These are phyloP conservation scores for Pachyuromys duprasi DNA, from an alignment of 2,797 vertebrate species.

Conservation along the genomic window DNA sequence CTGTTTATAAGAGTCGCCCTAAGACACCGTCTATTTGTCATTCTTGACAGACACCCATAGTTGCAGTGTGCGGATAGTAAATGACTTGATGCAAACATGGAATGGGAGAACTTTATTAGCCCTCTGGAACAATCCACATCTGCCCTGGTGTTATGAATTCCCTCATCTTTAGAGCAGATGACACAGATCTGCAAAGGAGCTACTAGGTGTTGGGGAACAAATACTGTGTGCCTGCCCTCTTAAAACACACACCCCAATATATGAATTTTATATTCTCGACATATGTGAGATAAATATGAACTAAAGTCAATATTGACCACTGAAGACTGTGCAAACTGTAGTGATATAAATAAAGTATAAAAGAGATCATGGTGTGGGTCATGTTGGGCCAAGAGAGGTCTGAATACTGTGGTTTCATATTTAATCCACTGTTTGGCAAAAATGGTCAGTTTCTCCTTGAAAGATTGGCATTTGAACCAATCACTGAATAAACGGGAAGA, in stretches of 20 bases:
- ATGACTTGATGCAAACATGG: neutral
- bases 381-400: neutral
- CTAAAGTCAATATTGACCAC: neutral
- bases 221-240: neutral
- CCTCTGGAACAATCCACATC: neutral
- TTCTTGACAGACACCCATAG: neutral
- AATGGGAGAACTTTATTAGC: neutral
- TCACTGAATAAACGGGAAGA: neutral
- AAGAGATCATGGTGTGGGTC: neutral
- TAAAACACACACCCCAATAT: neutral
- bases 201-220: neutral
- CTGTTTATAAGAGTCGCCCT: neutral
- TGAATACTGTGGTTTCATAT: neutral
- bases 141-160: neutral
- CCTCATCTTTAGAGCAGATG: neutral
- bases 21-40: neutral
- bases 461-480: neutral
- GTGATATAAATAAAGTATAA: rapidly evolving
- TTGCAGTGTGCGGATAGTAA: neutral
- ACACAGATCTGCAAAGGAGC: neutral
- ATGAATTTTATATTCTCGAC: neutral
- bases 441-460: neutral
- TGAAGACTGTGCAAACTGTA: neutral
- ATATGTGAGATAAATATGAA: neutral
- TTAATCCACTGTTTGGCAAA: neutral